Base-by-base conservation (phyloP, 2,888 invertebrate species). In the Cosmia trapezina region DNA sequence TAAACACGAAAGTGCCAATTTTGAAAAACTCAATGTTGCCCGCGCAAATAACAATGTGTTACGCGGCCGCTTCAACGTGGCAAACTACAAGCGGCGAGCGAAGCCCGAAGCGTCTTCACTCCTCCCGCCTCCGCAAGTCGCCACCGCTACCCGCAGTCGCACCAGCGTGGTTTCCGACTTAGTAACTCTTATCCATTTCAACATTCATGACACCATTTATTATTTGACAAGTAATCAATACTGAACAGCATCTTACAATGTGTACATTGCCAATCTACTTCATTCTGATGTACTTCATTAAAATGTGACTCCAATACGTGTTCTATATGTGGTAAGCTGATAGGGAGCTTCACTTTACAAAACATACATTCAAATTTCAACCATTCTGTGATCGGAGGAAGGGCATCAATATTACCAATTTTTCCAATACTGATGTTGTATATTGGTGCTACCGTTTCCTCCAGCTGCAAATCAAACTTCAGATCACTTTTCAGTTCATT, bases 401-500 rank as follows among this genome's bases (percentile, higher is more conserved):
- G 4, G 0, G 49, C 47, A 8, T 7, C 51, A 14, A 5, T 9
- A 4, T 60, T 51, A 0, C 68, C 68, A 0, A 85, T 28, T 47
- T 87, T 89, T 0, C 71, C 75, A 0, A 92, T 53, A 19, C 72
- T 59, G 2, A 89, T 84, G 3, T 76, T 33, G 37, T 87, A 85
- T 12, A 83, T 80, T 0, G 94, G 94, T 2, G 81, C 66, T 0
- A 91, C 12, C 0, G 83, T 87, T 70, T 95, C 95, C 76, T 94
- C 89, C 0, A 95, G 62, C 45, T 91, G 91, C 6, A 94, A 73
- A 74, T 94, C 93, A 64, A 90, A 90, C 12, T 85, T 77, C 0
- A 64, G 17, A 11, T 69, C 70, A 4, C 70, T 45, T 0, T 57
- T 69, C 1, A 72, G 11, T 0, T 78, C 59, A 7, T 87, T 80